These are phyloP conservation scores for Aporophyla lueneburgensis DNA, from an alignment of 2,888 invertebrate genomes.

Conservation along the genomic window DNA sequence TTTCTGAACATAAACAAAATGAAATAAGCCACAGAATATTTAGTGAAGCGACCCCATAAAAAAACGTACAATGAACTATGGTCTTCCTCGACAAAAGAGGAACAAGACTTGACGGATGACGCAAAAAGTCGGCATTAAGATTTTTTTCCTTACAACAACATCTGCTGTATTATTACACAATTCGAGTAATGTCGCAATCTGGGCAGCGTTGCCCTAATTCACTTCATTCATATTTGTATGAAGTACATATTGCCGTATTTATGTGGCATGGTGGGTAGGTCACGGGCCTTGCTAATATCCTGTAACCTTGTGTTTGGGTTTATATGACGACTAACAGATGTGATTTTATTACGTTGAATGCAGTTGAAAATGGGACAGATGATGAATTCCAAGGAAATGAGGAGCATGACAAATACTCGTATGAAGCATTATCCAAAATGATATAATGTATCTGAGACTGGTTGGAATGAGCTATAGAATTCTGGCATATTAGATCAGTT, in stretches of 20 bases:
- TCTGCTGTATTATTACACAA: constrained; percentile 73
- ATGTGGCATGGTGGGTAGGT: constrained; percentile 46
- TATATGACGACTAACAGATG: constrained; percentile 50
- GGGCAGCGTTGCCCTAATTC: constrained; percentile 68
- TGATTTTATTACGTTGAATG: constrained; percentile 43
- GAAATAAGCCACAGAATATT: constrained; percentile 11
- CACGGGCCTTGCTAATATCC: constrained; percentile 69
- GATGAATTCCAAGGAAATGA: constrained; percentile 28
- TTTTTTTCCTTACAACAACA: constrained; percentile 65
- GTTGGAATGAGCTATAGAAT: constrained; percentile 13
- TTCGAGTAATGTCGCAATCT: constrained; percentile 60
- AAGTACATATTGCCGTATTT: constrained; percentile 29
- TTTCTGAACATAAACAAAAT: constrained; percentile 2
- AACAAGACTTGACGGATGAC: constrained; percentile 37
- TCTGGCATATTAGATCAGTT: constrained; percentile 35
- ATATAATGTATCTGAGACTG: neutral
- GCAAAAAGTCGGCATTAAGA: constrained; percentile 52
- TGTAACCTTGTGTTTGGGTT: constrained; percentile 64
- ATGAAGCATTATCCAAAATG: constrained; percentile 6
- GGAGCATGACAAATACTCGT: constrained; percentile 2
- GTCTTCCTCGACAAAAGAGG: constrained; percentile 49
- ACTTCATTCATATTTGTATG: constrained; percentile 45
- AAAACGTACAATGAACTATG: constrained; percentile 26
- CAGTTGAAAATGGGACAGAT: constrained; percentile 24
- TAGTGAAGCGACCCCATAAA: constrained; percentile 15